Conservation (phyloP, 2,113 vertebrate genomes). For the Apteryx mantelli region DNA sequence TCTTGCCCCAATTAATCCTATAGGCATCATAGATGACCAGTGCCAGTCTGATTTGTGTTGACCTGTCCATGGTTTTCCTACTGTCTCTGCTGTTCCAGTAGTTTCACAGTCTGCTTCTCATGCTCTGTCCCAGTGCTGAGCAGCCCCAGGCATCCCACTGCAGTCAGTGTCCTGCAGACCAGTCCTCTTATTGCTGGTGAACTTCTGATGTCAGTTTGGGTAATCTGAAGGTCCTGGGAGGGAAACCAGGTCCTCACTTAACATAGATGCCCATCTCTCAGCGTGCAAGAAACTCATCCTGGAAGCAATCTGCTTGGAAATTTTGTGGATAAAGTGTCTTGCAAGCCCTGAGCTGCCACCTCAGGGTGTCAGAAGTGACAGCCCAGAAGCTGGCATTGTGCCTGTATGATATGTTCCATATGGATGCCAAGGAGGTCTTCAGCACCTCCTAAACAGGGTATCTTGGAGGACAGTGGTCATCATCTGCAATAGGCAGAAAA, state of each 20-base stretch:
- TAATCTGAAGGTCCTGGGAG: not conserved
- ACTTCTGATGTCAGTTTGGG: not conserved
- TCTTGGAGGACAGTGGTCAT: not conserved
- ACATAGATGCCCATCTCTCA: not conserved
- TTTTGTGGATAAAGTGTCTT: not conserved
- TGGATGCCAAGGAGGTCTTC: not conserved
- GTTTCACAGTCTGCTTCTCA: not conserved
- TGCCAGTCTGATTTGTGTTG: not conserved
- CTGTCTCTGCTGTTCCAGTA: not conserved
- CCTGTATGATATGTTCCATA: not conserved
- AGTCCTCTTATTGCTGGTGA: not conserved
- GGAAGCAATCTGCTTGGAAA: not conserved
- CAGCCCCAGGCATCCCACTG: not conserved
- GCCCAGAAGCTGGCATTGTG: not conserved
- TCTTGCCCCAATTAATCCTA: not conserved
- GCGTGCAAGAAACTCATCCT: not conserved
- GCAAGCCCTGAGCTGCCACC: not conserved
- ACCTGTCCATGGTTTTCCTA: not conserved
- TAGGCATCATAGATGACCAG: not conserved
- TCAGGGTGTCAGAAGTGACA: not conserved
- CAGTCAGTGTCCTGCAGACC: not conserved
- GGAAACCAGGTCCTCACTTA: not conserved
- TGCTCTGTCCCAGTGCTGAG: not conserved
- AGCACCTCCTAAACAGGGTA: not conserved
- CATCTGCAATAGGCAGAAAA: not conserved